Percentiles rank a stretch among this genome's conserved stretches.
Evolutionary conservation across 2,113 vertebrate genomes (phyloP).

Genomic region (Atherinomorus stipes): DNA sequence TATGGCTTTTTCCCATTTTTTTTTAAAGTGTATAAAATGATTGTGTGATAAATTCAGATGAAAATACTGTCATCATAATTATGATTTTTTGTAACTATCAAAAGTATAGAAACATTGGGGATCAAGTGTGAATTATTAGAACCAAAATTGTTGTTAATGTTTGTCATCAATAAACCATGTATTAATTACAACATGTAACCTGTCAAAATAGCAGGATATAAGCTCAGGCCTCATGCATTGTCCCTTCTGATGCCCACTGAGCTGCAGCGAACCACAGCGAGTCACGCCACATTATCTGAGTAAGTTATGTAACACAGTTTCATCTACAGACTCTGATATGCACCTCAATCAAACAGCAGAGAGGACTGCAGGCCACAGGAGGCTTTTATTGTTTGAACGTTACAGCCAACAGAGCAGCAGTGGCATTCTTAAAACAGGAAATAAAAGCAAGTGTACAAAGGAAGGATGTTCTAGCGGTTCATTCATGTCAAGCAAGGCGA

Average conservation of each 20-base stretch:
- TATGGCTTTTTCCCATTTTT: no score
- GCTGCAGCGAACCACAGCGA: constrained; percentile 13
- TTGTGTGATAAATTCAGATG: no score
- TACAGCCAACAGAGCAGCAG: not conserved
- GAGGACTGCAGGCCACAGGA: constrained; percentile 30
- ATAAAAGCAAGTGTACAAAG: constrained; percentile 54
- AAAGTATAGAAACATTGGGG: no score
- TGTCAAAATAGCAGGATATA: constrained; percentile 1
- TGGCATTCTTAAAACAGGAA: constrained; percentile 65
- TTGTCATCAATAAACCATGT: no score
- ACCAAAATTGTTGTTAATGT: no score
- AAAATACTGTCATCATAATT: no score
- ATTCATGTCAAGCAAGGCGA: constrained; percentile 27
- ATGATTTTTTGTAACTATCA: no score
- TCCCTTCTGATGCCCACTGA: not conserved
- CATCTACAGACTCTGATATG: constrained; percentile 33
- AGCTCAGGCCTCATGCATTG: not conserved
- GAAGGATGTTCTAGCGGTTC: constrained; percentile 63
- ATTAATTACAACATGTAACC: not conserved
- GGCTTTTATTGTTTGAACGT: constrained; percentile 37
- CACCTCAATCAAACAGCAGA: constrained; percentile 16
- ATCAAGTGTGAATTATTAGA: no score
- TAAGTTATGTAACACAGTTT: constrained; percentile 59
- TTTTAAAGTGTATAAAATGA: no score
- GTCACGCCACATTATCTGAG: constrained; percentile 19